Conservation (phyloP, 2,113 vertebrate genomes). For the Eulacestoma nigropectus region DNA sequence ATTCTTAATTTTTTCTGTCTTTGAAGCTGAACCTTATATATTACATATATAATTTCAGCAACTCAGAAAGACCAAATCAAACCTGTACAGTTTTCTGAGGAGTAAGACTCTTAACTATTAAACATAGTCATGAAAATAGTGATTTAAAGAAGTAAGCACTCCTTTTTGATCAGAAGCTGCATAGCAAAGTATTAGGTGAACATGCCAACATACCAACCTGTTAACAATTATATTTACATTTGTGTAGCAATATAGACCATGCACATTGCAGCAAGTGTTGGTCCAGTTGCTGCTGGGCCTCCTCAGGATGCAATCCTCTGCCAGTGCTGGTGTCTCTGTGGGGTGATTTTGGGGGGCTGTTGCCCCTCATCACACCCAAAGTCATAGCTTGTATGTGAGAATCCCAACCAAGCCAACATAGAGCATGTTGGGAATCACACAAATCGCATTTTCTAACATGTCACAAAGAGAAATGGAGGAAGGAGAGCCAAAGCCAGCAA, state of each 20-base stretch:
- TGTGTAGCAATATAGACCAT: background rate
- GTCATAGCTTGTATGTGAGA: background rate
- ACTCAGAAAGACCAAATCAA: background rate
- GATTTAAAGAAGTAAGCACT: background rate
- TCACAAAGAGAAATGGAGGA: background rate
- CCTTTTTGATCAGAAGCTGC: background rate
- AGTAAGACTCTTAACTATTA: background rate
- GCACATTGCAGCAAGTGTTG: background rate
- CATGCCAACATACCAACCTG: background rate
- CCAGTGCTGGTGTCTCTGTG: background rate
- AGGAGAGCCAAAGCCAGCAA: background rate
- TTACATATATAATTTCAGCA: background rate
- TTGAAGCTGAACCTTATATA: background rate
- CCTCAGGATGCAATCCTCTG: background rate
- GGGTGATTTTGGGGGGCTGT: background rate
- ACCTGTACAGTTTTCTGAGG: background rate
- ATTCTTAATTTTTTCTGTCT: background rate
- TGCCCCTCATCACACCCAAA: background rate
- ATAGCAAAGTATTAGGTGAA: background rate
- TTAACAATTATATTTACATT: background rate
- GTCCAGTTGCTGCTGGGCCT: background rate
- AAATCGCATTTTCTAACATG: fast-evolving
- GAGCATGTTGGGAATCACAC: fast-evolving
- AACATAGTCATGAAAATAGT: background rate
- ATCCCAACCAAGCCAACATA: background rate